Conservation (phyloP, 2,797 vertebrate species). For the Emys orbicularis region DNA sequence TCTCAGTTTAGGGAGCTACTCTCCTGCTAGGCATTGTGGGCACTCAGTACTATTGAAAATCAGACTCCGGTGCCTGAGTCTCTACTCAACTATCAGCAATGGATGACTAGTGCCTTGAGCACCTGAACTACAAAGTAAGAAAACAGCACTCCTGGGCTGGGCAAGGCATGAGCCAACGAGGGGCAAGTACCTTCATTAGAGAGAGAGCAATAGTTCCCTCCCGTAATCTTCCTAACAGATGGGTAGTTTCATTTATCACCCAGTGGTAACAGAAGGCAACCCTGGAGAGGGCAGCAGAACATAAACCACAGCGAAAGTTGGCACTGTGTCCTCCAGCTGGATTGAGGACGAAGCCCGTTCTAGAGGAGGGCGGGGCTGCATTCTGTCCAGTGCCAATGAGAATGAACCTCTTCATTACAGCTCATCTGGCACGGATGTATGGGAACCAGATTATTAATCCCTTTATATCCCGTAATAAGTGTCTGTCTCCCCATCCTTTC, state of each 20-base stretch:
- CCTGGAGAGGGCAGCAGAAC: neutral
- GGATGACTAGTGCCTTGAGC: fast-evolving
- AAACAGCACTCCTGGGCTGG: fast-evolving
- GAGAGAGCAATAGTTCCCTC: neutral
- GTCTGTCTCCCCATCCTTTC: constrained; percentile 3
- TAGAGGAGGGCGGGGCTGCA: neutral
- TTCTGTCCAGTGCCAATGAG: fast-evolving
- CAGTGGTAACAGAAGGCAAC: neutral
- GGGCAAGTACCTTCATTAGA: neutral
- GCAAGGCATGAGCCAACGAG: fast-evolving
- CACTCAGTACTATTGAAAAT: neutral
- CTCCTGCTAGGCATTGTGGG: neutral
- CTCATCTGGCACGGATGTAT: fast-evolving
- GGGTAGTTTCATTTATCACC: neutral
- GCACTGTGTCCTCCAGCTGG: neutral
- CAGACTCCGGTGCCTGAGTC: fast-evolving
- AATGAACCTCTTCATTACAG: neutral
- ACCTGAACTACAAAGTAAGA: neutral
- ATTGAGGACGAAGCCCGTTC: fast-evolving
- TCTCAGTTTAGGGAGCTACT: neutral
- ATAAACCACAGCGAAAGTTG: neutral
- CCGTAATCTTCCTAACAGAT: neutral
- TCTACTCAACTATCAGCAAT: neutral
- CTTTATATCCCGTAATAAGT: neutral
- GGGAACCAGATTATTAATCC: neutral